Base-by-base conservation (phyloP, 1,140 invertebrate species). In the Drosophila orosa region DNA sequence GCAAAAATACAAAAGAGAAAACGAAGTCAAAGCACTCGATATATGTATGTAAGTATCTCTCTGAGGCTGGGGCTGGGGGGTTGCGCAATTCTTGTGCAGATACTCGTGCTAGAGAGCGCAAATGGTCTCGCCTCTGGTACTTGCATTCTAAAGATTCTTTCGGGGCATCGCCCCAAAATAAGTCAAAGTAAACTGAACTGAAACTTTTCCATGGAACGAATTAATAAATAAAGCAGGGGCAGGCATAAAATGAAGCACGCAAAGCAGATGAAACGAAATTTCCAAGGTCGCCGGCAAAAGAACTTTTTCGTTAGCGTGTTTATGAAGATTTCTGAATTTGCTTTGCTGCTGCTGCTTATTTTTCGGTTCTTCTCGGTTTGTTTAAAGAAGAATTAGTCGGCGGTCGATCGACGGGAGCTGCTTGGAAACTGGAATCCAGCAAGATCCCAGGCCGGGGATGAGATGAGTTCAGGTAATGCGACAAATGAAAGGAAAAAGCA, bases 381-480 rank as follows among this genome's bases (percentile, higher is more conserved):
- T 86, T 86, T 87, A 83, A 83, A 69, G 67, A 79, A 87, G 75
- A 87, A 86, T 87, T 87, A 86, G 83, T 80, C 75, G 77, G 74
- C 61, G 74, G 65, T 58, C 66, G 66, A 84, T 80, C 76, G 66
- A 45, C 71, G 54, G 57, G 22, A 61, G 56, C 42, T 24, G 29
- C 39, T 63, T 54, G 35, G 72, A 74, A 87, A 76, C 78, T 78
- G 81, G 81, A 65, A 68, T 80, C 55, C 55, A 56, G 50, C 56
- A 39, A 37, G 33, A 60, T 60, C 60, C 45, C 33, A 25, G 33
- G 29, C 56, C 19, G 59, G 59, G 65, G 37, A 29, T 55, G 61
- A 37, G 29, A 45, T 40, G 58, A 40, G 58, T 48, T 65, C 27
- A 75, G 80, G 80, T 83, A 83, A 72, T 45, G 55, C 78, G 59